Base-by-base conservation (phyloP, 1,140 invertebrate species). In the Trichonephila clavata region DNA sequence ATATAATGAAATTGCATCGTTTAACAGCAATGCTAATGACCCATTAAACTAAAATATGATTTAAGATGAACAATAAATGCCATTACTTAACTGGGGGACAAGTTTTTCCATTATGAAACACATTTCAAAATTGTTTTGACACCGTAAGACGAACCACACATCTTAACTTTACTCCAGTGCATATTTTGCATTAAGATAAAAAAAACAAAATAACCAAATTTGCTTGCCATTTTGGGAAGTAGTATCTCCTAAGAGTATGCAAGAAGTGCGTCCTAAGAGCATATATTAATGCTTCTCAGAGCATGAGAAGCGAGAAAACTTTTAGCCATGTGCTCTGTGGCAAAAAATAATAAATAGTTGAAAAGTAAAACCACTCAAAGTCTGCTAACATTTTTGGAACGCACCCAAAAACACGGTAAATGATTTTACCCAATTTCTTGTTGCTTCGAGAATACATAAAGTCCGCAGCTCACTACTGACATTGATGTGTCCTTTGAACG, bases 371-470 rank as follows among this genome's bases (percentile, higher is more conserved):
- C 50, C 92, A 93, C 92, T 93, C 84, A 77, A 93, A 93, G 92
- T 93, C 92, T 87, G 84, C 65, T 87, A 93, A 93, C 92, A 93
- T 81, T 93, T 93, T 88, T 93, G 92, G 92, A 93, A 88, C 84
- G 50, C 63, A 3, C 71, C 92, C 92, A 93, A 93, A 63, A 93
- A 93, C 92, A 87, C 84, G 71, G 92, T 93, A 93, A 93, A 93
- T 93, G 84, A 93, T 93, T 93, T 93, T 88, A 87, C 63, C 71
- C 84, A 80, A 93, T 93, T 86, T 93, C 92, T 93, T 88, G 84
- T 93, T 93, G 84, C 84, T 87, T 68, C n/a, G 27, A 16, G 27
- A 93, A 80, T 59, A 43, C 68, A 81, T 68, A 68, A 32, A 86
- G 57, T 59, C 39, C 50, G 59, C 18, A 63, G 16, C 43, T 61